phyloP scores from a whole-genome alignment of 1,140 invertebrate species.

The Wasmannia auropunctata region DNA sequence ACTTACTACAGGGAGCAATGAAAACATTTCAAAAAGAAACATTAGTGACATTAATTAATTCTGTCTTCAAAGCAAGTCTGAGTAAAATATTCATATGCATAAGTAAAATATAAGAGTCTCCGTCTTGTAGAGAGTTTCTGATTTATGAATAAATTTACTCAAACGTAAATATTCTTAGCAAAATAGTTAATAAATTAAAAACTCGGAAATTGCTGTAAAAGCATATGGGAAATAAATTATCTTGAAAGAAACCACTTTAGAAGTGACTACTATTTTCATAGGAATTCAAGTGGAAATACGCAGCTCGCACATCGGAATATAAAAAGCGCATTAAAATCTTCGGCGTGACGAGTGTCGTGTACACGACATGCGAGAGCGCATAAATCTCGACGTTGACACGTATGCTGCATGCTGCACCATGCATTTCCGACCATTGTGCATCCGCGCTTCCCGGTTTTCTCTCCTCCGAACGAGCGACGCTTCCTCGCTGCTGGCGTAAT shows the following conservation, averaged over 20 bases:
- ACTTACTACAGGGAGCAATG: neutral
- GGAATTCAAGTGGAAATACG: neutral
- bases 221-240: neutral
- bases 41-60: neutral
- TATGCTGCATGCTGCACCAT: neutral
- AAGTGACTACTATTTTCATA: neutral
- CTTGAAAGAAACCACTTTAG: neutral
- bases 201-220: too few relatives aligned
- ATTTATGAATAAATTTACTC: constrained; percentile 2
- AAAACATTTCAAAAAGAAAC: neutral
- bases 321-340: constrained; percentile 38
- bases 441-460: constrained; percentile 25
- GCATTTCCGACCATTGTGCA: constrained; percentile 38
- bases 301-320: neutral
- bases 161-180: neutral
- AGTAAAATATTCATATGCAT: neutral
- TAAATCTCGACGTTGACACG: constrained; percentile 33
- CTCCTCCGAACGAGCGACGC: neutral
- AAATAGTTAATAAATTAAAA: neutral
- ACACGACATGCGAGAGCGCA: neutral
- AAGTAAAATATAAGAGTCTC: neutral
- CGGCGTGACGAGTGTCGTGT: neutral
- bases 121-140: neutral
- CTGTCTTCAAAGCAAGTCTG: neutral
- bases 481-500: constrained; percentile 59